Evolutionary conservation across 2,113 vertebrate species (phyloP).

Genomic region (Desmodus rotundus): DNA sequence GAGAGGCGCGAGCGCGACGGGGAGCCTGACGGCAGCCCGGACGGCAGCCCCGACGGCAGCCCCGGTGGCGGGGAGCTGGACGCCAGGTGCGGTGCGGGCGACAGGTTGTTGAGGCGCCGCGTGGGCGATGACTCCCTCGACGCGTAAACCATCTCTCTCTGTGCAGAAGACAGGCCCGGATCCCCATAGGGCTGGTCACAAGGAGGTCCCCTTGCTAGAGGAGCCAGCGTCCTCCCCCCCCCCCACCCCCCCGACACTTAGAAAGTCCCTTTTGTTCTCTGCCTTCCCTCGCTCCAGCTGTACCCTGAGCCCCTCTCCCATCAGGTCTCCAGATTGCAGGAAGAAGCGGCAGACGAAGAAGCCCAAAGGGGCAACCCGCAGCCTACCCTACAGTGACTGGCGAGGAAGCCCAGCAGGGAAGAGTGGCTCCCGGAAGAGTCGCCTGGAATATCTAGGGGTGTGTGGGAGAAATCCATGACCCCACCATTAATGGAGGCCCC

Average conservation of each 20-base stretch:
- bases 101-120: slow-evolving; percentile 93
- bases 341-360: neutral
- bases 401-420: neutral
- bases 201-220: neutral
- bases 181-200: slow-evolving; percentile 21
- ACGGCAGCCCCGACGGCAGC: slow-evolving; percentile 59
- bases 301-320: neutral
- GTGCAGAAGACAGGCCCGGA: slow-evolving; percentile 34
- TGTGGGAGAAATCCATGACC: neutral
- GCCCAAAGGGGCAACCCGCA: neutral
- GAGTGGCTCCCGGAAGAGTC: neutral
- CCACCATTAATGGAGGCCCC: neutral
- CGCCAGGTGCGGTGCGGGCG: slow-evolving; percentile 79
- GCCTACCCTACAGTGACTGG: neutral
- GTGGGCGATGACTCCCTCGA: slow-evolving; percentile 97
- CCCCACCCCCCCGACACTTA: neutral
- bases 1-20: slow-evolving; percentile 94
- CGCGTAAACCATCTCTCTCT: slow-evolving; percentile 97
- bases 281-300: neutral
- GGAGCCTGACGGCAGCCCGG: slow-evolving; percentile 78
- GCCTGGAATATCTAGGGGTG: neutral
- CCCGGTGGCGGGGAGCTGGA: slow-evolving; percentile 81
- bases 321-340: neutral
- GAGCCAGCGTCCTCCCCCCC: neutral
- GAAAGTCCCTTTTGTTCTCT: neutral